Conservation (phyloP, 2,797 vertebrate species). For the Chloroceryle amazona region DNA sequence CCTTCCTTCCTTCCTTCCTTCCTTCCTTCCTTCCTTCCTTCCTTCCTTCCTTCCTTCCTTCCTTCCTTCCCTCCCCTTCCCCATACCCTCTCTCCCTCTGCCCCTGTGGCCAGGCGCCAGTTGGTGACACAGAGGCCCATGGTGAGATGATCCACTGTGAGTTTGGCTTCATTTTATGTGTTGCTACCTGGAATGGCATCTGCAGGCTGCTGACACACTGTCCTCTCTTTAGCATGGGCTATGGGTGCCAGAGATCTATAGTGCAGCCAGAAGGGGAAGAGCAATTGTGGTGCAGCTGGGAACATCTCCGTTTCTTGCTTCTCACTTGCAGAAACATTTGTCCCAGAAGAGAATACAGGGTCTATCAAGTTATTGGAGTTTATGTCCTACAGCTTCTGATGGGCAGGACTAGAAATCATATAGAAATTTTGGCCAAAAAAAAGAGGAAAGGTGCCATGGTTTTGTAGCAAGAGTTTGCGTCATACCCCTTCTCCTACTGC, state of each 20-base stretch:
- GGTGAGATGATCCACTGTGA: background rate
- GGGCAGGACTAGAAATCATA: background rate
- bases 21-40: too few species aligned
- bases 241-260: background rate
- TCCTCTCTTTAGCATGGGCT: background rate
- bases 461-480: background rate
- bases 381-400: background rate
- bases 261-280: background rate
- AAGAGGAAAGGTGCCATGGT: background rate
- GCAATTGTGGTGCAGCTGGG: background rate
- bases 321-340: background rate
- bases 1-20: accelerated
- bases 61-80: too few species aligned
- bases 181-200: background rate
- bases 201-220: background rate
- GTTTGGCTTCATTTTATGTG: background rate
- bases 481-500: background rate
- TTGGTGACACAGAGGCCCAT: background rate
- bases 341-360: background rate
- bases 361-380: background rate
- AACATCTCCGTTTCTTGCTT: background rate
- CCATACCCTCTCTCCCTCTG: too few species aligned
- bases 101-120: background rate
- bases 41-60: too few species aligned
- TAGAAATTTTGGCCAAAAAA: background rate